These are phyloP conservation scores for Petrocephalus schoutedeni DNA, from an alignment of 2,797 vertebrate species.

Conservation along the genomic window DNA sequence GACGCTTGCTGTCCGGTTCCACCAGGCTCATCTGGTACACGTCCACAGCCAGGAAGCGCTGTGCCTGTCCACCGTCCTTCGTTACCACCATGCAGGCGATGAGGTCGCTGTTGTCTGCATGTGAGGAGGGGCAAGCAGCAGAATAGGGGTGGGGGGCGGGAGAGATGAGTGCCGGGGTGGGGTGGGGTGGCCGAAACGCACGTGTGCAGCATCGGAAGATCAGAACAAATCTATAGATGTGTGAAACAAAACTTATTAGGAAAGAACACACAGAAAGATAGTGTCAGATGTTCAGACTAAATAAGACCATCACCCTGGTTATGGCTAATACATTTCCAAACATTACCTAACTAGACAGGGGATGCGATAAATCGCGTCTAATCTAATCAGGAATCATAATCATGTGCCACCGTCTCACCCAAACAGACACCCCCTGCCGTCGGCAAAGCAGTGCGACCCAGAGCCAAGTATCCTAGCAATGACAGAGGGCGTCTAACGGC, in stretches of 20 bases:
- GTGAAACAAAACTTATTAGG: not conserved
- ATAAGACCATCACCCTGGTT: not conserved
- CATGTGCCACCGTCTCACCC: not conserved
- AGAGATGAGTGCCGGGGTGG: not conserved
- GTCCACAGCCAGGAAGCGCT: slow-evolving; percentile 91
- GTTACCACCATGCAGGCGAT: slow-evolving; percentile 94
- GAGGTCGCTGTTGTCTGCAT: slow-evolving; percentile 91
- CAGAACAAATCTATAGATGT: not conserved
- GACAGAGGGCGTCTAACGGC: not conserved
- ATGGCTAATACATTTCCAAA: not conserved
- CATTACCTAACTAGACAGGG: not conserved
- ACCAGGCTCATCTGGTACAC: slow-evolving; percentile 98
- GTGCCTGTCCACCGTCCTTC: slow-evolving; percentile 84
- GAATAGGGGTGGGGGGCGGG: not conserved
- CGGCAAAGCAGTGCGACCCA: not conserved
- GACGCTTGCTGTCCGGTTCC: slow-evolving; percentile 86
- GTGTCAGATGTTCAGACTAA: not conserved
- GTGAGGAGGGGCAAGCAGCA: not conserved
- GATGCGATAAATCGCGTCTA: not conserved
- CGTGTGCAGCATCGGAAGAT: not conserved
- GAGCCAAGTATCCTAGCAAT: not conserved
- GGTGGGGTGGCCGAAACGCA: not conserved
- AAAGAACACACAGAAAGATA: not conserved
- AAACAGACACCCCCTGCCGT: not conserved
- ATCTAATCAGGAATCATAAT: not conserved